Conservation (phyloP, 2,797 vertebrate species). For the Zenarchopterus dispar region DNA sequence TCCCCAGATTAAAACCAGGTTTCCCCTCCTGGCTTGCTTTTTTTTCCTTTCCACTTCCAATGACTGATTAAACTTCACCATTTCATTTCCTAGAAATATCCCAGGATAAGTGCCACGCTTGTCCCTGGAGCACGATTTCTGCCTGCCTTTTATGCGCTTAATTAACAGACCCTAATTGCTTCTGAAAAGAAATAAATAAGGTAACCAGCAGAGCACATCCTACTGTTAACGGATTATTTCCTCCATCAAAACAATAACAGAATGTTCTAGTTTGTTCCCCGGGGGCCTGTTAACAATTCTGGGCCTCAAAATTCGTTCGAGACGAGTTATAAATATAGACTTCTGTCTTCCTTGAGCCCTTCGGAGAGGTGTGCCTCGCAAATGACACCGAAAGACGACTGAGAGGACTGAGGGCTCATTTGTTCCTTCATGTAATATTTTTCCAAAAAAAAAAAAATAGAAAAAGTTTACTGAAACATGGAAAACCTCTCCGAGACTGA, state of each 20-base stretch:
- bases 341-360: constrained; percentile 27
- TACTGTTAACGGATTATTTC: constrained; percentile 73
- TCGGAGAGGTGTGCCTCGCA: constrained; percentile 30
- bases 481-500: constrained; percentile 44
- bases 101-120: constrained; percentile 53
- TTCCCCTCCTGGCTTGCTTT: constrained; percentile 52
- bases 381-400: constrained; percentile 35
- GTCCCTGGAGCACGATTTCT: constrained; percentile 38
- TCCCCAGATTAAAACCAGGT: constrained; percentile 61
- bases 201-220: constrained; percentile 64
- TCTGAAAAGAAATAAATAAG: constrained; percentile 72
- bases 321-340: constrained; percentile 45
- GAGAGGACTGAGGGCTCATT: constrained; percentile 34
- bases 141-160: constrained; percentile 61
- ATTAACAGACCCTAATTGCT: constrained; percentile 75
- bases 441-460: constrained; percentile 38
- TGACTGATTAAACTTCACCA: constrained; percentile 68
- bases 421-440: constrained; percentile 50
- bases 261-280: constrained; percentile 58
- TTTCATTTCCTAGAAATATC: constrained; percentile 68
- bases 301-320: constrained; percentile 37
- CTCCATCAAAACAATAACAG: constrained; percentile 74
- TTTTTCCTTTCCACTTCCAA: constrained; percentile 66
- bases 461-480: constrained; percentile 40
- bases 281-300: constrained; percentile 47